Evolutionary conservation across 1,140 invertebrate species (phyloP).

Genomic region (Zaprionus inermis): DNA sequence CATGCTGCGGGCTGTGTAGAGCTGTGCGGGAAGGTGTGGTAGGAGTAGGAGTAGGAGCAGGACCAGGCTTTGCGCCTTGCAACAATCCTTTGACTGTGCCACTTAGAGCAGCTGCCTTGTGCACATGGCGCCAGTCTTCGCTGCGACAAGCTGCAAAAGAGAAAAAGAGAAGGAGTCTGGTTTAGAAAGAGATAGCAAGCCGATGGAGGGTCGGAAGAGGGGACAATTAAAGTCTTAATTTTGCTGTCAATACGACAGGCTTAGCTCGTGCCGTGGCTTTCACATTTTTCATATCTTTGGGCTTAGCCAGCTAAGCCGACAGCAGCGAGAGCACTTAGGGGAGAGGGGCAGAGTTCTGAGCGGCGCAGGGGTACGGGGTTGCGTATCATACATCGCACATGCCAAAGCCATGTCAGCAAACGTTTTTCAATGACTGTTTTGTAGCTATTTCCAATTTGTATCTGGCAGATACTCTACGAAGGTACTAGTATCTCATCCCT

Average conservation of each 20-base stretch:
- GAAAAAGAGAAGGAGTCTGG: not conserved
- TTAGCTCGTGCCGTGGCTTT: constrained; percentile 20
- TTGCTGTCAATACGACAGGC: constrained; percentile 55
- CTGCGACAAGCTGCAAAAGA: constrained; percentile 9
- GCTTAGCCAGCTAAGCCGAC: constrained; percentile 31
- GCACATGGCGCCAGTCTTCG: constrained; percentile 52
- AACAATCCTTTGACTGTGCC: constrained; percentile 30
- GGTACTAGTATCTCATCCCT: not conserved
- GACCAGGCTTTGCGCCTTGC: not conserved
- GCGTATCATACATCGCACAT: constrained; percentile 47
- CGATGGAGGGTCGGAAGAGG: not conserved
- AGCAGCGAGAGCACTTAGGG: too few relatives aligned
- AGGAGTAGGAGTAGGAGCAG: not conserved
- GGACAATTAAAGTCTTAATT: constrained; percentile 75
- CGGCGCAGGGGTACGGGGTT: too few relatives aligned
- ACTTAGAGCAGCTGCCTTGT: constrained; percentile 19
- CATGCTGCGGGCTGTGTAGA: constrained; percentile 42
- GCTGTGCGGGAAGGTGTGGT: not conserved
- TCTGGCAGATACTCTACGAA: constrained; percentile 32
- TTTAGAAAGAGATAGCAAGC: not conserved
- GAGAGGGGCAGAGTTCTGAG: not conserved
- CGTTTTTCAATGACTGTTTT: constrained; percentile 78
- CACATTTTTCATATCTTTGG: constrained; percentile 52
- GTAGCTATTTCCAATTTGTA: constrained; percentile 78
- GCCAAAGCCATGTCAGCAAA: constrained; percentile 70